phyloP scores from a whole-genome alignment of 2,797 vertebrate genomes.

The Sebastes iracundus region DNA sequence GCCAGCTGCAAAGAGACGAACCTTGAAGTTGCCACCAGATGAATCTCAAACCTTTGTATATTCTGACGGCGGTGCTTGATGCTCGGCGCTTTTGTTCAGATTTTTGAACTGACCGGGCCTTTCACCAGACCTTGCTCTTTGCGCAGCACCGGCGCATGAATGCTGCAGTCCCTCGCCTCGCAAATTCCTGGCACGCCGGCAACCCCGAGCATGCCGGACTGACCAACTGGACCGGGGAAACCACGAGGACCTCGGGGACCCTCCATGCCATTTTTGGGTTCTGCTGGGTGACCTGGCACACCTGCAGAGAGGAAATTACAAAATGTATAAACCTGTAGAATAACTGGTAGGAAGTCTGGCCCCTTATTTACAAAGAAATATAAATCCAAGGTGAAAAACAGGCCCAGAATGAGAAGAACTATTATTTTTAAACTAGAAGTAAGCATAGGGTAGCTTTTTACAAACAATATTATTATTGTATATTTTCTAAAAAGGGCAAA shows the following conservation, averaged over 20 bases:
- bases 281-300: slow-evolving; percentile 73
- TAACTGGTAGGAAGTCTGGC: neutral
- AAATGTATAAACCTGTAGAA: neutral
- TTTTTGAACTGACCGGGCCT: slow-evolving; percentile 66
- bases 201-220: slow-evolving; percentile 55
- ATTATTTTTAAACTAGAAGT: neutral
- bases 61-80: neutral
- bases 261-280: slow-evolving; percentile 72
- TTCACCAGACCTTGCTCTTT: slow-evolving; percentile 83
- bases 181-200: slow-evolving; percentile 78
- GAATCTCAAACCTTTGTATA: neutral
- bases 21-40: neutral
- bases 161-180: slow-evolving; percentile 82
- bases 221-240: slow-evolving; percentile 72
- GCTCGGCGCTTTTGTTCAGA: neutral
- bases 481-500: neutral
- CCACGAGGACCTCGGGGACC: slow-evolving; percentile 72
- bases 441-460: neutral
- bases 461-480: neutral
- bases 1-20: neutral
- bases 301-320: slow-evolving; percentile 58
- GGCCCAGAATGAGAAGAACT: neutral
- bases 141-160: slow-evolving; percentile 73
- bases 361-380: neutral
- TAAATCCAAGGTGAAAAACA: neutral